phyloP scores from a whole-genome alignment of 2,113 vertebrate genomes.

The Gasterosteus nipponicus region DNA sequence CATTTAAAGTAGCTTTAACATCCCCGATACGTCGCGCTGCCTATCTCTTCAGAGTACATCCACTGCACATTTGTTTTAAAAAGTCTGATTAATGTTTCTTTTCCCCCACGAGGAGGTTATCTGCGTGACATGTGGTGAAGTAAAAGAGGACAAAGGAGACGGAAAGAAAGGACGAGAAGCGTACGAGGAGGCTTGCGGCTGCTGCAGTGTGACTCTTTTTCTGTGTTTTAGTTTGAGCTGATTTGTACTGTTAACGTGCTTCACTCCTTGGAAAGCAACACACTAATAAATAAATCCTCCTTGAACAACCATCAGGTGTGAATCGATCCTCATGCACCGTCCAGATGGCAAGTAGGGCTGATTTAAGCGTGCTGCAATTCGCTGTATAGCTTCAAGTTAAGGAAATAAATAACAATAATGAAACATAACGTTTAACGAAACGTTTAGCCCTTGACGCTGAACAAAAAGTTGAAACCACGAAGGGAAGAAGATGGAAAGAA shows the following conservation, averaged over 20 bases:
- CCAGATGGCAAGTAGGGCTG: conserved; percentile 26
- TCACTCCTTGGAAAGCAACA: conserved; percentile 30
- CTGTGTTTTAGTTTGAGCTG: conserved; percentile 46
- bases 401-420: not conserved
- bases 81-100: conserved; percentile 65
- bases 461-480: not conserved
- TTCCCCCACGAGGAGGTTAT: conserved; percentile 42
- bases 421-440: not conserved
- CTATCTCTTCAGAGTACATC: conserved; percentile 51
- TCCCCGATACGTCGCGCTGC: conserved; percentile 57
- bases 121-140: conserved; percentile 18
- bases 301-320: conserved; percentile 44
- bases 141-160: not conserved
- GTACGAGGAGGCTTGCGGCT: conserved; percentile 19
- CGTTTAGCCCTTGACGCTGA: conserved; percentile 7
- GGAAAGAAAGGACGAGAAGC: not conserved
- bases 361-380: conserved; percentile 17
- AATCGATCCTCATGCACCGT: conserved; percentile 43
- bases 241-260: conserved; percentile 46
- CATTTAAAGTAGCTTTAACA: conserved; percentile 45
- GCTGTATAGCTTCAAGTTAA: not conserved
- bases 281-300: conserved; percentile 59
- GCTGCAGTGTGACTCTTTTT: conserved; percentile 23
- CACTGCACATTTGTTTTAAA: conserved; percentile 49
- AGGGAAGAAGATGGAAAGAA: not conserved